Evolutionary conservation across 2,113 vertebrate species (phyloP), one percentile per base, ranked within the genome.

Genomic region (Hiodon alosoides): DNA sequence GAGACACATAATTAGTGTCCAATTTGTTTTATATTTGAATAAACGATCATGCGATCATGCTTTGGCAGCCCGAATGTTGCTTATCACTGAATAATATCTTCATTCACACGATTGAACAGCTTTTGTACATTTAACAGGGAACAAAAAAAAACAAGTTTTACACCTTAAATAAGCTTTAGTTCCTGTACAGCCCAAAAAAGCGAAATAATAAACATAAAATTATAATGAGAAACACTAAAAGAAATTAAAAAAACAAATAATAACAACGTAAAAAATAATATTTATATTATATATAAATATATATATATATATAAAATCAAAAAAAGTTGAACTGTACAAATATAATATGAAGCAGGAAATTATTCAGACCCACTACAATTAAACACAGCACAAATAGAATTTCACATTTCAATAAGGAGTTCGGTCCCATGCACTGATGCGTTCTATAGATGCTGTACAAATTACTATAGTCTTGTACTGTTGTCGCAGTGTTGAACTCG

Each of bases 11-110:
- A 84, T 84, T 83, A 66, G 80, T 82, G 72, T 82, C 88, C 83
- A 73, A 76, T 89, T 81, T 77, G 82, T 81, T 86, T 76, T 81
- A 88, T 86, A 86, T 87, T 82, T 70, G 83, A 86, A 82, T 87
- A 85, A 81, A 87, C 90, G 31, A 31, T 31, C 91, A 92, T 92
- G 92, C 92, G 88, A 86, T 91, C 92, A 92, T 92, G 92, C 92
- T 87, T 85, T 81, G 84, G 87, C 87, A 86, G 86, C 88, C 89
- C 73, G 81, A 84, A 85, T 81, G 86, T 83, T 80, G 79, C 88
- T 86, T 85, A 86, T 86, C 88, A 90, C 85, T 83, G 83, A 85
- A 89, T 87, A 87, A 81, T 86, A 87, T 81, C 85, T 86, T 83
- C 89, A 87, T 90, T 90, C 89, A 79, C 79, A 74, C 81, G 76